Conservation (phyloP, 2,888 invertebrate species). For the Nemoura dubitans region DNA sequence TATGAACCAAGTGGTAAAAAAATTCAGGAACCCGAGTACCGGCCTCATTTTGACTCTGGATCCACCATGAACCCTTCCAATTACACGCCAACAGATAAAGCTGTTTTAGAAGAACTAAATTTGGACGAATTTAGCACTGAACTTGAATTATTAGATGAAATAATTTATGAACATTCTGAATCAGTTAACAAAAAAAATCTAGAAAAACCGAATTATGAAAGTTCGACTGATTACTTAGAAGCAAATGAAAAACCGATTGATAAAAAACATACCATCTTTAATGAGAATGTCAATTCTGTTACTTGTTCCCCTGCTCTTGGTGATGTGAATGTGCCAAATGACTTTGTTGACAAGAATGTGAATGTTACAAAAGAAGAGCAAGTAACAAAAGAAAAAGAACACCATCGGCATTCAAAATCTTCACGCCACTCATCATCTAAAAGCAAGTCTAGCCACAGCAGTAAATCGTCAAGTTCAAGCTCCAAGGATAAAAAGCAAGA, state of each 20-base stretch:
- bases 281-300: background rate
- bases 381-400: slow-evolving; percentile 46
- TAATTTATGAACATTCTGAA: slow-evolving; percentile 54
- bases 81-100: slow-evolving; percentile 48
- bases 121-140: slow-evolving; percentile 54
- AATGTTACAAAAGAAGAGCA: slow-evolving; percentile 50
- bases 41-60: slow-evolving; percentile 30
- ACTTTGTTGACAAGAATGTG: slow-evolving; percentile 48
- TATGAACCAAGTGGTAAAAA: slow-evolving; percentile 46
- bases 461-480: background rate
- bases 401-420: slow-evolving; percentile 23
- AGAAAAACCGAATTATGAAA: slow-evolving; percentile 43
- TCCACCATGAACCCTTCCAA: background rate
- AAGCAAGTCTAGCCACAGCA: background rate
- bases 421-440: slow-evolving; percentile 14
- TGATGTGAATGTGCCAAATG: background rate
- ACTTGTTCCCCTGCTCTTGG: background rate
- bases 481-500: background rate
- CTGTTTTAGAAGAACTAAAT: slow-evolving; percentile 40
- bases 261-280: background rate
- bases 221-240: background rate
- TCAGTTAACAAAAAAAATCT: slow-evolving; percentile 29
- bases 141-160: slow-evolving; percentile 61
- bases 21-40: slow-evolving; percentile 46
- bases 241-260: background rate